These are phyloP conservation scores for Microvelia longipes DNA, from an alignment of 1,140 invertebrate species.

Conservation along the genomic window DNA sequence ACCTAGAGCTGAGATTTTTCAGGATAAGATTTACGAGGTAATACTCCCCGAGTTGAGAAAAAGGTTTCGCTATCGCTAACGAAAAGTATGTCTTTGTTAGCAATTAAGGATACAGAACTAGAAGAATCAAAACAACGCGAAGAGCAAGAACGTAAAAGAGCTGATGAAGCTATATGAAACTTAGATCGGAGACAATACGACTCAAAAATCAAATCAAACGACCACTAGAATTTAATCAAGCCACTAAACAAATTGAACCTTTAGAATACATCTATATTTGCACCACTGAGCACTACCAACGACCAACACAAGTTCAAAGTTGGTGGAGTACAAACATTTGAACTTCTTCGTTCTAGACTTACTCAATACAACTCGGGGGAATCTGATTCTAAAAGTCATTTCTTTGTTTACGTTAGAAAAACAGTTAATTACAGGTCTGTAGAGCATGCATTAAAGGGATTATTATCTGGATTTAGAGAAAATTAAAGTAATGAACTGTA, in stretches of 20 bases:
- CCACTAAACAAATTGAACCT: neutral
- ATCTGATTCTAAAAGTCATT: neutral
- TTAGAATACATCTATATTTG: neutral
- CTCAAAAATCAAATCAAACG: neutral
- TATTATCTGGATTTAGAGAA: neutral
- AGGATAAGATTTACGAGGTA: neutral
- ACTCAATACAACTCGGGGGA: neutral
- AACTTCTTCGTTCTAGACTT: neutral
- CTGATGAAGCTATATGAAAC: neutral
- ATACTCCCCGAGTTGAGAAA: neutral
- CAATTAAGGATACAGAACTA: neutral
- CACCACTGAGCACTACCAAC: neutral
- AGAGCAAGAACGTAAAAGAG: neutral
- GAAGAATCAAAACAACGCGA: neutral
- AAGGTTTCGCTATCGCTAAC: neutral
- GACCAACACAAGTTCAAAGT: neutral
- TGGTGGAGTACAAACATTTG: neutral
- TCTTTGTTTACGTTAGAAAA: neutral
- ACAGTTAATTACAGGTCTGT: neutral
- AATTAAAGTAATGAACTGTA: neutral
- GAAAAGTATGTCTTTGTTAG: neutral
- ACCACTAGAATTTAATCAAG: neutral
- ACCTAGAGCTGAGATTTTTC: neutral
- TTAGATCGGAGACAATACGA: neutral
- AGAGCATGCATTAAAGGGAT: neutral